Evolutionary conservation across 2,113 vertebrate species (phyloP).

Genomic region (Urocitellus parryii): DNA sequence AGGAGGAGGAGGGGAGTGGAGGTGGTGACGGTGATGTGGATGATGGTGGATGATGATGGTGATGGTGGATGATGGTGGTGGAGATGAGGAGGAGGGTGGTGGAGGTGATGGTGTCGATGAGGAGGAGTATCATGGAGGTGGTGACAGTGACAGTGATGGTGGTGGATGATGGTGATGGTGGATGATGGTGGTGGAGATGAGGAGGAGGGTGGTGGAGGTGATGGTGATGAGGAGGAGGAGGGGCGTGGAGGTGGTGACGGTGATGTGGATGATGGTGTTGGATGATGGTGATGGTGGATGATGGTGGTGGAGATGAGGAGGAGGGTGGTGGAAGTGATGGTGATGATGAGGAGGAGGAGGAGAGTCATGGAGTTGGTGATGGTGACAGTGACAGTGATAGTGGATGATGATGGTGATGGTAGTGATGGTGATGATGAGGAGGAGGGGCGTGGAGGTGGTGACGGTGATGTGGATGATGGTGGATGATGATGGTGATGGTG

Average conservation of each 20-base stretch:
- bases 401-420: not conserved
- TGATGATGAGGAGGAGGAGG: not conserved
- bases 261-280: not conserved
- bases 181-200: not conserved
- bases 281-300: not conserved
- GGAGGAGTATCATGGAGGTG: too few species aligned
- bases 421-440: too few species aligned
- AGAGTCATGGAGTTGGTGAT: accelerated
- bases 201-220: not conserved
- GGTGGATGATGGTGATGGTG: too few species aligned
- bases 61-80: not conserved
- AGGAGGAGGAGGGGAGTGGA: too few species aligned
- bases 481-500: not conserved
- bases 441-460: too few species aligned
- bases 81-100: not conserved
- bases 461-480: too few species aligned
- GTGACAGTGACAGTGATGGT: too few species aligned
- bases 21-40: too few species aligned
- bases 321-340: not conserved
- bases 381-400: not conserved
- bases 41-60: not conserved
- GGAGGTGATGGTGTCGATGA: not conserved
- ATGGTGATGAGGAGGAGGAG: not conserved
- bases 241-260: not conserved
- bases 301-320: not conserved